These are phyloP conservation scores for Aptenodytes forsteri DNA, from an alignment of 2,113 vertebrate genomes.

Conservation along the genomic window DNA sequence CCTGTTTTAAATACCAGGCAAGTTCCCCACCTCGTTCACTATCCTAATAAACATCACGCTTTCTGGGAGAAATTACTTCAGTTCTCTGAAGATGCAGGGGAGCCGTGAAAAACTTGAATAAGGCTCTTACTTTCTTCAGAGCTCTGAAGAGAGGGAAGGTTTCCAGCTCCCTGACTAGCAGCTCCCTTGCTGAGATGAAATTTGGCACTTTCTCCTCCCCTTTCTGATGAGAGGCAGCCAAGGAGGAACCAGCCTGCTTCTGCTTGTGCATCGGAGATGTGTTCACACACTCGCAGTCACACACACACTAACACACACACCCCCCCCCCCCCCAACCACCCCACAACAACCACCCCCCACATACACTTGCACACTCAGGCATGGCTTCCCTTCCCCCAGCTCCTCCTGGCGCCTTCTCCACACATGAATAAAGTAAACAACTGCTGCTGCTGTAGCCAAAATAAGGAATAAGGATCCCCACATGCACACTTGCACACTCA, in stretches of 20 bases:
- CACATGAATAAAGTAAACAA: no score
- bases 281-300: background rate
- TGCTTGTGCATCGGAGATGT: background rate
- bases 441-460: no score
- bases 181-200: slow-evolving; percentile 8
- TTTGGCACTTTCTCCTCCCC: slow-evolving; percentile 35
- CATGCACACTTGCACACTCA: background rate
- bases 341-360: no score
- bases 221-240: background rate
- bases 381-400: no score
- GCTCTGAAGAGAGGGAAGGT: background rate
- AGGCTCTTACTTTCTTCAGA: background rate
- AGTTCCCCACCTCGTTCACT: background rate
- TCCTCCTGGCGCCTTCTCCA: no score
- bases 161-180: slow-evolving; percentile 40
- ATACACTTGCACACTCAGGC: no score
- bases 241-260: background rate
- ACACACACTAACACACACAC: no score
- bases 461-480: no score
- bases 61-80: slow-evolving; percentile 17
- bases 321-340: no score
- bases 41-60: background rate
- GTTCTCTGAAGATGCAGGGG: slow-evolving; percentile 2
- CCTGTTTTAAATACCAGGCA: background rate
- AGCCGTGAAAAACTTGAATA: background rate